Percentiles rank a stretch among this genome's conserved stretches.
These are phyloP conservation scores for Cloeon dipterum DNA, from an alignment of 2,888 invertebrate species.

Conservation along the genomic window DNA sequence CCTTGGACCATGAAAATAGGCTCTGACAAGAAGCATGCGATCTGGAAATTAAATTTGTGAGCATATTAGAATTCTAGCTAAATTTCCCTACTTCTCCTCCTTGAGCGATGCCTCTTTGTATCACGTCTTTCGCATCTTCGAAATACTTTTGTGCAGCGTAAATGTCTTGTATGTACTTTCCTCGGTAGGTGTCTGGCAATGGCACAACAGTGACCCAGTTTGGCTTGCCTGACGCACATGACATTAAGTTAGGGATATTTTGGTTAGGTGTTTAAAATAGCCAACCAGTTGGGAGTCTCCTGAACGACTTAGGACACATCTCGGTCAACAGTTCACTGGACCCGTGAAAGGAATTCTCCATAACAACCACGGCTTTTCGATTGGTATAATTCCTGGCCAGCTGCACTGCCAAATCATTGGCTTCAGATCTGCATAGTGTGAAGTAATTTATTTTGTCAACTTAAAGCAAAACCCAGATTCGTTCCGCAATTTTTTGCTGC, in stretches of 20 bases:
- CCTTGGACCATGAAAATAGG: conserved; percentile 13
- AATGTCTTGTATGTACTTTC: conserved; percentile 9
- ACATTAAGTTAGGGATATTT: background rate
- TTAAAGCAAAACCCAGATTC: too few species aligned
- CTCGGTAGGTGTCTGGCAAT: conserved; percentile 13
- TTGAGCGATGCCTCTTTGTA: conserved; percentile 8
- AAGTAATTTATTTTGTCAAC: background rate
- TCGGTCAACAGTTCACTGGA: conserved; percentile 20
- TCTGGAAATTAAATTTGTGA: conserved; percentile 5
- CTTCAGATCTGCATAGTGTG: conserved; percentile 28
- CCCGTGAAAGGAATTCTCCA: conserved; percentile 28
- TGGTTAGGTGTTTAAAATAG: background rate
- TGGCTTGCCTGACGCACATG: conserved; percentile 4
- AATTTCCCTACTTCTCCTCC: conserved; percentile 9
- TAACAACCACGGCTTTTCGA: conserved; percentile 21
- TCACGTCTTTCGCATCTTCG: conserved; percentile 10
- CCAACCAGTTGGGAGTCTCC: conserved; percentile 7
- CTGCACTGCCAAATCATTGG: conserved; percentile 31
- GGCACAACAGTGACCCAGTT: conserved; percentile 13
- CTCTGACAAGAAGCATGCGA: conserved; percentile 14
- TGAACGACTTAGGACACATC: conserved; percentile 11
- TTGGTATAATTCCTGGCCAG: conserved; percentile 27
- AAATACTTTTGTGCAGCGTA: conserved; percentile 11
- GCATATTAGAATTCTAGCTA: background rate
- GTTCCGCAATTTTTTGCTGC: too few species aligned